Base-by-base conservation (phyloP, 2,113 vertebrate species). In the Spea multiplicata region DNA sequence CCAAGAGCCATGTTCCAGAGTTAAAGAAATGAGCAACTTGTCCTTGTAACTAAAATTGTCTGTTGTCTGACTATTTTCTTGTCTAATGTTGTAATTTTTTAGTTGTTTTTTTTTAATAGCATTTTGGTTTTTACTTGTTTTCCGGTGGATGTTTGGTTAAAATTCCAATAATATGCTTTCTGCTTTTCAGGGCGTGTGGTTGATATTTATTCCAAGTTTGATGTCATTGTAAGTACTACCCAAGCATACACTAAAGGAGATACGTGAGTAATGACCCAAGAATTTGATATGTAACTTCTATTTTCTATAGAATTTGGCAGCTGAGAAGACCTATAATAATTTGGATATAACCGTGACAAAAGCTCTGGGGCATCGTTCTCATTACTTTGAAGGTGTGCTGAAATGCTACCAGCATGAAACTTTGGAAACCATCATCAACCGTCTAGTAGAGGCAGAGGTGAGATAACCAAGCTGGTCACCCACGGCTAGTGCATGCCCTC, bases 311-410 rank as follows among this genome's bases (percentile, higher is more conserved):
- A 99, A 99, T 82, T 88, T 99, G 85, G 97, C 97, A 2, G 97
- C 97, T 4, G 97, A 99, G 87, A 99, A 99, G 85, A 99, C 95
- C 0, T 99, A 99, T 88, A 99, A 99, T 88, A 99, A 99, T 89
- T 87, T 99, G 89, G 97, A 99, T 1, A 86, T 99, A 81, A 97
- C 96, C 0, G 97, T 99, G 86, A 99, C 97, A 3, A 96, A 97
- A 90, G 97, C 96, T 0, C 85, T 99, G 72, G 91, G 95, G 86
- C 96, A 99, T 82, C 95, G 97, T 81, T 99, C 97, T 0, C 97
- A 99, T 86, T 95, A 97, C 86, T 99, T 99, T 66, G 97, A 99
- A 88, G 97, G 97, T 0, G 97, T 99, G 46, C 91, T 98, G 80
- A 99, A 96, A 82, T 99, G 97, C 82, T 87, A 95, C 89, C 90